Percentiles rank a stretch among this genome's conserved stretches.
Evolutionary conservation across 1,140 invertebrate species (phyloP).

Genomic region (Drosophila miranda): DNA sequence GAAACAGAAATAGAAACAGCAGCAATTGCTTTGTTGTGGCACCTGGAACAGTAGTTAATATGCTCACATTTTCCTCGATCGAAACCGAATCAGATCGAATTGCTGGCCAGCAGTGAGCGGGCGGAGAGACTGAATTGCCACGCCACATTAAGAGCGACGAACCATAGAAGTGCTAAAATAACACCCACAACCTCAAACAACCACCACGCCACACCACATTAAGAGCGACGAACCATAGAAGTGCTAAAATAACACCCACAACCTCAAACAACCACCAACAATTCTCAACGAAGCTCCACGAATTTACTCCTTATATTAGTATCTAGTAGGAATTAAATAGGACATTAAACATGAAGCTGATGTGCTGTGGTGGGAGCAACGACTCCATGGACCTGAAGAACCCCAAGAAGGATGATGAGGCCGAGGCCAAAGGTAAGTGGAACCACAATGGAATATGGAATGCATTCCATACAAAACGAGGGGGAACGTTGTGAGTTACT

Average conservation of each 20-base stretch:
- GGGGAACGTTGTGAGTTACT: too few species aligned
- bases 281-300: neutral
- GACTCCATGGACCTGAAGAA: conserved; percentile 40
- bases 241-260: conserved; percentile 14
- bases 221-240: conserved; percentile 32
- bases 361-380: conserved; percentile 37
- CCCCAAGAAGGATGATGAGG: conserved; percentile 38
- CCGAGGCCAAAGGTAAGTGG: conserved; percentile 45
- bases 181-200: too few species aligned
- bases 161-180: too few species aligned
- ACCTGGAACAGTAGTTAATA: conserved; percentile 44
- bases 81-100: conserved; percentile 17
- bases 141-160: too few species aligned
- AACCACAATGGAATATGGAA: neutral
- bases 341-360: conserved; percentile 28
- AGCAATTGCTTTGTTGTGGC: neutral
- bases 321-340: neutral
- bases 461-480: too few species aligned
- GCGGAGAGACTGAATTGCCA: conserved; percentile 28
- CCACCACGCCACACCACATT: too few species aligned
- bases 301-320: neutral
- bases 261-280: neutral
- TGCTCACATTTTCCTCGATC: conserved; percentile 43
- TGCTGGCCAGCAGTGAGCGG: conserved; percentile 17
- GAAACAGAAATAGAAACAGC: conserved; percentile 20